Conservation (phyloP, 2,113 vertebrate species). For the Rhea pennata region DNA sequence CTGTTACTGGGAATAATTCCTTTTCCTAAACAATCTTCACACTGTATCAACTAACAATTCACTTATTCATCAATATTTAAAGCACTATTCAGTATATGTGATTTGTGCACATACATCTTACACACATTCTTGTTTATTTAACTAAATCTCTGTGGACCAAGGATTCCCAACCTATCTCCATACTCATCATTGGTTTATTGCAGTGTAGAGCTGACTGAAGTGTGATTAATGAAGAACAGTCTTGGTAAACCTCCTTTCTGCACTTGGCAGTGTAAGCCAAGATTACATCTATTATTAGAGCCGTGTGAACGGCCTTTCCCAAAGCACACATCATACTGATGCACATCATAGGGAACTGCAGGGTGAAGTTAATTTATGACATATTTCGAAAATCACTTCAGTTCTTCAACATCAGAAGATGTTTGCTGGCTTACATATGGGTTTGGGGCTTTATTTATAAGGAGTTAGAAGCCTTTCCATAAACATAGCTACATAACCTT, state of each 20-base stretch:
- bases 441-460: background rate
- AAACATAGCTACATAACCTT: background rate
- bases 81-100: background rate
- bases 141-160: background rate
- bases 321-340: background rate
- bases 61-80: background rate
- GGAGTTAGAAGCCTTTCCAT: background rate
- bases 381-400: conserved; percentile 10
- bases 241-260: background rate
- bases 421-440: background rate
- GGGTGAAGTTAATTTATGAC: background rate
- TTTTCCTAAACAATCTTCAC: conserved; percentile 28
- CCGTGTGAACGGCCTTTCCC: background rate
- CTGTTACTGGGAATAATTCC: background rate
- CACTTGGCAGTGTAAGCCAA: background rate
- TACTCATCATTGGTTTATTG: background rate
- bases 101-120: background rate
- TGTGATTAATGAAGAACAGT: background rate
- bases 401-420: background rate
- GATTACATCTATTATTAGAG: background rate
- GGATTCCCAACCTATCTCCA: background rate
- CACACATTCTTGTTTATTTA: background rate
- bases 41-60: background rate
- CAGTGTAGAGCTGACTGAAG: background rate
- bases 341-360: background rate